Evolutionary conservation across 37 sponge, comb jelly and placozoan species (phyloP).

Genomic region (Halisarca cf. caerulea): DNA sequence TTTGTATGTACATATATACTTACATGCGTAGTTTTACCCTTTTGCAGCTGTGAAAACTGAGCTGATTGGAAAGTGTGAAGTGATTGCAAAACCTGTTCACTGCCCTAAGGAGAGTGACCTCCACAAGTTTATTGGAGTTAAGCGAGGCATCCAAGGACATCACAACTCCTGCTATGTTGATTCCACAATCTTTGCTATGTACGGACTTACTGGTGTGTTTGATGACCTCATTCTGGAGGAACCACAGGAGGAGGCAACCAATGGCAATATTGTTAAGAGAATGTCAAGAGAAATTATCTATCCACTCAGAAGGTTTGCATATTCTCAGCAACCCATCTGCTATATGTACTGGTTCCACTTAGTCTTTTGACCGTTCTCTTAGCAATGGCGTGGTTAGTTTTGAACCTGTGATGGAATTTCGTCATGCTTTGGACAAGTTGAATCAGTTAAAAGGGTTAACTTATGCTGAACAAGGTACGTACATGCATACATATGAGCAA

Average conservation of each 20-base stretch:
- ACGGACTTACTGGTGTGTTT: constrained; percentile 77
- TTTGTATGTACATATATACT: too few relatives aligned
- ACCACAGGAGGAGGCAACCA: neutral
- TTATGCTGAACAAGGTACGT: constrained; percentile 75
- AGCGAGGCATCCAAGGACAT: constrained; percentile 91
- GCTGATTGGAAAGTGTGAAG: neutral
- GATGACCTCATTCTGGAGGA: constrained; percentile 65
- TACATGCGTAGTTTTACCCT: too few relatives aligned
- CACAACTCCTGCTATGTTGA: constrained; percentile 98
- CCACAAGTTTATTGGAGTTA: constrained; percentile 30
- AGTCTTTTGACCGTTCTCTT: too few relatives aligned
- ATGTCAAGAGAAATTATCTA: constrained; percentile 78
- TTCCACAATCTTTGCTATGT: constrained; percentile 93
- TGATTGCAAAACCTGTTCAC: neutral
- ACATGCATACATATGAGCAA: neutral
- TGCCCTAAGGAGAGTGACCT: neutral
- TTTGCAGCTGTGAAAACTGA: neutral
- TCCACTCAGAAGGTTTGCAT: constrained; percentile 86
- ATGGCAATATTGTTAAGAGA: constrained; percentile 19
- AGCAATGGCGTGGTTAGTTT: constrained; percentile 67
- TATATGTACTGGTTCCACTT: neutral
- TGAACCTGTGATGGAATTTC: constrained; percentile 79
- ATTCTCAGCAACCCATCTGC: neutral
- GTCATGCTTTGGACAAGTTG: constrained; percentile 49
- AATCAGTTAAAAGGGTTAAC: constrained; percentile 78